A percentile compares a stretch with the other conserved stretches of the same genome.
Evolutionary conservation across 30 jellyfish, hydroid and myxozoan genomes (phyloP).

Genomic region (Nemopilema nomurai): DNA sequence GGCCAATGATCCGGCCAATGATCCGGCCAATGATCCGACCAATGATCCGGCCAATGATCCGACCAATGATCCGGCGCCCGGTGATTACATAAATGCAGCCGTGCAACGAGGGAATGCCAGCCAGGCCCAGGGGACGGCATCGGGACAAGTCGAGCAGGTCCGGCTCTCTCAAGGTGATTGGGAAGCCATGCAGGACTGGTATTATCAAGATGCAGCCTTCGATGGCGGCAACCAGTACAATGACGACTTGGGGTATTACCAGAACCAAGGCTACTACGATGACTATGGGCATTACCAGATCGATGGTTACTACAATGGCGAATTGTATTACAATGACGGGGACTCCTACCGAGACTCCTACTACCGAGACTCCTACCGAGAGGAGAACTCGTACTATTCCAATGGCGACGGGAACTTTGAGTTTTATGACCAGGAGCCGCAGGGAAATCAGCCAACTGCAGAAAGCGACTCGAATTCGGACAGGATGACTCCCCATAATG

Average conservation of each 20-base stretch:
- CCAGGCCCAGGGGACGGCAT: not conserved
- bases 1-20: too few species aligned
- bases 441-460: slow-evolving; percentile 15
- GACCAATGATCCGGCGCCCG: not conserved
- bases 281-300: slow-evolving; percentile 59
- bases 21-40: too few species aligned
- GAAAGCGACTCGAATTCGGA: slow-evolving; percentile 69
- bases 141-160: slow-evolving; percentile 56
- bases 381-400: slow-evolving; percentile 36
- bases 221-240: slow-evolving; percentile 24
- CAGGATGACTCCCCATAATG: slow-evolving; percentile 29
- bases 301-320: slow-evolving; percentile 48
- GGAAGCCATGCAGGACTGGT: slow-evolving; percentile 71
- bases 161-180: slow-evolving; percentile 55
- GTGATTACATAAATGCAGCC: slow-evolving; percentile 15
- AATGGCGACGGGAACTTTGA: slow-evolving; percentile 39
- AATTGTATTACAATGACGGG: too few species aligned
- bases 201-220: slow-evolving; percentile 68
- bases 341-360: too few species aligned
- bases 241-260: slow-evolving; percentile 45
- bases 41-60: too few species aligned
- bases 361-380: too few species aligned
- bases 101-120: not conserved
- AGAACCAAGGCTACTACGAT: slow-evolving; percentile 49
- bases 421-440: slow-evolving; percentile 54